These are phyloP conservation scores for Heteromurus nitidus DNA, from an alignment of 2,888 invertebrate species.

Conservation along the genomic window DNA sequence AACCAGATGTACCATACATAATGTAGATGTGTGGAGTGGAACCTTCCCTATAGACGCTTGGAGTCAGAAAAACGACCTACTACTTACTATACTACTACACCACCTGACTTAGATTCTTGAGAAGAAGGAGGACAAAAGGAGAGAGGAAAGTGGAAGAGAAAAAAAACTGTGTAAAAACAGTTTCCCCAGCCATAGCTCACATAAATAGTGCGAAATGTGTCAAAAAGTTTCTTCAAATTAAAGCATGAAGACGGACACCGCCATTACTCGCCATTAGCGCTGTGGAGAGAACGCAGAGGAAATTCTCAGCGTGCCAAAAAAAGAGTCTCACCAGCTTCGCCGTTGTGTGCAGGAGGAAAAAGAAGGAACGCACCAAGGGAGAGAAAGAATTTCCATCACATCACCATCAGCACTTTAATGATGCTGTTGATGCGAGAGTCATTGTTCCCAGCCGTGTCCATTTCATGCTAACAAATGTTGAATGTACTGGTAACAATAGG, in stretches of 20 bases:
- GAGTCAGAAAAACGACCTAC: no score
- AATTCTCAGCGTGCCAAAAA: constrained; percentile 53
- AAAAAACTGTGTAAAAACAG: background rate
- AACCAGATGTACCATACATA: no score
- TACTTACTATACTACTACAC: no score
- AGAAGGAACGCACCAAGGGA: constrained; percentile 2
- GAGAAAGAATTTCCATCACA: constrained; percentile 46
- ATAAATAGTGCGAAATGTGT: background rate
- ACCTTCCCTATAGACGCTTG: no score
- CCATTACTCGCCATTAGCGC: background rate
- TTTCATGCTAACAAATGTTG: constrained; percentile 46
- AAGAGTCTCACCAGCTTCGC: constrained; percentile 48
- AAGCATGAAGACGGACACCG: constrained; percentile 25
- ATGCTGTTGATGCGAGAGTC: constrained; percentile 46
- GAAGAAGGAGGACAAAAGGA: background rate
- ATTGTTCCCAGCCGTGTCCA: constrained; percentile 33
- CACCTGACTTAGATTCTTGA: background rate
- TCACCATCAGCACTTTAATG: constrained; percentile 39
- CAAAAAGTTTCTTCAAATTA: constrained; percentile 28
- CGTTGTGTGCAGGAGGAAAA: background rate
- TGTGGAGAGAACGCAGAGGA: constrained; percentile 6
- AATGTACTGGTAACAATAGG: constrained; percentile 28
- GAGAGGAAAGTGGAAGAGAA: background rate
- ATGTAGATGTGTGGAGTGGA: no score
- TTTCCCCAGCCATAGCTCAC: background rate